Evolutionary conservation across 1,140 invertebrate species (phyloP), one percentile per base, ranked within the genome.

Genomic region (Sycophaga agraensis): DNA sequence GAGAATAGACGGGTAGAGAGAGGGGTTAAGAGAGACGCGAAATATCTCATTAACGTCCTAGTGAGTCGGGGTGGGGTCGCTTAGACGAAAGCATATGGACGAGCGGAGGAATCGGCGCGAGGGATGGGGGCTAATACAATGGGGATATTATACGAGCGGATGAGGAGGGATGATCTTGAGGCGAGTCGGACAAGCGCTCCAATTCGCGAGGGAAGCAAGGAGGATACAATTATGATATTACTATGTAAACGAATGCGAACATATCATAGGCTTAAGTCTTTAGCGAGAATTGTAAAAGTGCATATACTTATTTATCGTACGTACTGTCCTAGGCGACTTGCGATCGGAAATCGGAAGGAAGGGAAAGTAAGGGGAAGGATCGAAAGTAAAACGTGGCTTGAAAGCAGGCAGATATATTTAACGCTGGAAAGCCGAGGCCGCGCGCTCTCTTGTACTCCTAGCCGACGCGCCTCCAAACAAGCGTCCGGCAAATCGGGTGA

Each of bases 241-340:
- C 54, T 51, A 51, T 57, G 60, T 63, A 62, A 71, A 75, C 73
- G 75, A 78, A 78, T 75, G 74, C 71, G 72, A 76, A 78, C 75
- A 78, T 78, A 78, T 79, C 74, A 79, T 79, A 76, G 74, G 59
- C 53, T 75, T 78, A 78, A 75, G 74, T 56, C 46, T 53, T 69
- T 66, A 70, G 69, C 66, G 67, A 69, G 64, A 73, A 71, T 67
- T 57, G 63, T 67, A 67, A 68, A 49, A 54, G 22, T 54, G 42
- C 40, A 45, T 54, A 63, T 57, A 66, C 42, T 56, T 65, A 67
- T 63, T 53, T 66, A 63, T 64, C 57, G 60, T 66, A 68, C 55
- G 24, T 63, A 63, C 43, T 35, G 46, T 57, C 43, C 50, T 57
- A 55, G 42, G 21, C 35, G 46, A 56, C 45, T 56, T 56, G 51